A percentile compares a stretch with the other conserved stretches of the same genome.
Evolutionary conservation across 23 tunicate genomes (phyloP).

Genomic region (Oikopleura dioica): DNA sequence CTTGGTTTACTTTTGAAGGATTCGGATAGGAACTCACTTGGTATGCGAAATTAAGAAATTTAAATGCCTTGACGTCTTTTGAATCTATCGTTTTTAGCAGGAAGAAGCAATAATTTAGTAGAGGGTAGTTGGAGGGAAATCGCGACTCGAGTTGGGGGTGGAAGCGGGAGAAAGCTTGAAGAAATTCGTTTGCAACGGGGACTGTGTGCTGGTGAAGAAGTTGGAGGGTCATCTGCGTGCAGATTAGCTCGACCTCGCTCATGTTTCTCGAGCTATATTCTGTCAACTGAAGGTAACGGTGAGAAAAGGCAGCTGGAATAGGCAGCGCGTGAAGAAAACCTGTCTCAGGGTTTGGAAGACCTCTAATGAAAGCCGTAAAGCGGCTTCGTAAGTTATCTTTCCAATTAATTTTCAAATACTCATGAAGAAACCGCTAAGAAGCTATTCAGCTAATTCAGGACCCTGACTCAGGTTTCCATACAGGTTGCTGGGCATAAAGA

Average conservation of each 20-base stretch:
- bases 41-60: not conserved
- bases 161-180: not conserved
- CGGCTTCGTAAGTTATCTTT: too few relatives aligned
- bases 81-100: not conserved
- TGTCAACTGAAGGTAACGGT: too few relatives aligned
- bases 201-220: not conserved
- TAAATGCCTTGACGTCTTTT: not conserved
- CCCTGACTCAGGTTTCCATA: too few relatives aligned
- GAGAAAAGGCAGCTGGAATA: too few relatives aligned
- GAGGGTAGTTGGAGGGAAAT: not conserved
- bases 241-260: not conserved
- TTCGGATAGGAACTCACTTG: not conserved
- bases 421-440: too few relatives aligned
- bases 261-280: too few relatives aligned
- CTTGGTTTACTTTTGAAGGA: not conserved
- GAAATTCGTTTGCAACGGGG: not conserved
- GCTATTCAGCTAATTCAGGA: too few relatives aligned
- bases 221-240: not conserved
- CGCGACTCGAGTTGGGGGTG: not conserved
- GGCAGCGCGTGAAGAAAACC: too few relatives aligned
- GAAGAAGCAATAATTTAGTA: not conserved
- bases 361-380: too few relatives aligned
- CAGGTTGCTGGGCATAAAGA: too few relatives aligned
- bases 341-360: too few relatives aligned
- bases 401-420: too few relatives aligned